Percentiles rank a stretch among this genome's conserved stretches.
phyloP scores from a whole-genome alignment of 2,888 invertebrate genomes.

The Erpobdella octoculata region DNA sequence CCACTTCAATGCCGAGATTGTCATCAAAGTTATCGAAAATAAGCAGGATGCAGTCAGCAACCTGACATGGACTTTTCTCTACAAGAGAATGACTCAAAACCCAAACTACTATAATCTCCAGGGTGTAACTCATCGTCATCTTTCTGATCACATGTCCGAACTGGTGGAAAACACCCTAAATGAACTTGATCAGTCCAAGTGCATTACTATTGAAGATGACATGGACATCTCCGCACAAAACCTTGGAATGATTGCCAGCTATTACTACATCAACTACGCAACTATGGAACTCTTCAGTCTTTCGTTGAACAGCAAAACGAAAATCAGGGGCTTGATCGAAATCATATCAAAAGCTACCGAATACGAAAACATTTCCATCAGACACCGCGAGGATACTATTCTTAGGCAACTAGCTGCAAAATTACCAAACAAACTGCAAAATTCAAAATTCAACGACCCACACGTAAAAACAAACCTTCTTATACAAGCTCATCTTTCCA shows the following conservation, averaged over 20 bases:
- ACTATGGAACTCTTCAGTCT: slow-evolving; percentile 96
- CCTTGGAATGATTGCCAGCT: slow-evolving; percentile 98
- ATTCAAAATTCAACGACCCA: slow-evolving; percentile 86
- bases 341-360: slow-evolving; percentile 96
- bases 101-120: slow-evolving; percentile 98
- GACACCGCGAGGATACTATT: slow-evolving; percentile 88
- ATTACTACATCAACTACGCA: slow-evolving; percentile 98
- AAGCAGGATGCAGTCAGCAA: slow-evolving; percentile 99
- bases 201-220: slow-evolving; percentile 93
- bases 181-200: slow-evolving; percentile 90
- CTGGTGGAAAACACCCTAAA: slow-evolving; percentile 88
- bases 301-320: slow-evolving; percentile 91
- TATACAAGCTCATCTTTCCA: slow-evolving; percentile 87
- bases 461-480: slow-evolving; percentile 88
- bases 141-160: slow-evolving; percentile 96
- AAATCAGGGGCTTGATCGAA: slow-evolving; percentile 89
- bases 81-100: slow-evolving; percentile 91
- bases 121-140: slow-evolving; percentile 84
- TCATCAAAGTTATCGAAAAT: slow-evolving; percentile 98
- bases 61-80: slow-evolving; percentile 96
- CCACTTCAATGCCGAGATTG: slow-evolving; percentile 98
- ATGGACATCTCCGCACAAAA: slow-evolving; percentile 94
- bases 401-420: slow-evolving; percentile 57
- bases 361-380: slow-evolving; percentile 83
- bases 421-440: slow-evolving; percentile 61